Evolutionary conservation across 2,797 vertebrate genomes (phyloP), one percentile per base, ranked within the genome.

Genomic region (Eleutherodactylus coqui): DNA sequence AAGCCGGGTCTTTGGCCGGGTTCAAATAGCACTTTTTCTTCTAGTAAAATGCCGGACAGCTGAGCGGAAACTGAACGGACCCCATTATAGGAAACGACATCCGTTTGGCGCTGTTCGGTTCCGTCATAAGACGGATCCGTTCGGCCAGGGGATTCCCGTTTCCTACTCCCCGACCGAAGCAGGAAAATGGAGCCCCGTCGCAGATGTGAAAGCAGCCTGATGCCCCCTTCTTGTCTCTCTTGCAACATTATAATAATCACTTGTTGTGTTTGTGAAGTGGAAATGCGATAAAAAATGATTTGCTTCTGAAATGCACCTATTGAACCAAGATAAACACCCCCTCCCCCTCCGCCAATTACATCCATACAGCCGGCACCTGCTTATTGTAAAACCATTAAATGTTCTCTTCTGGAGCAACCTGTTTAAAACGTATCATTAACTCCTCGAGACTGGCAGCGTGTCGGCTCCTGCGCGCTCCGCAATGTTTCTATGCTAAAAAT

Each of bases 321-420:
- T 69, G 64, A 69, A 38, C 32, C 64, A 38, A 19, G 32, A 69
- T 17, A n/a, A 17, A 13, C 29, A 2, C 64, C 64, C 24, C 24
- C 27, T 14, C 51, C 5, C 51, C 21, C 5, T 9, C 5, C 32
- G 27, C 34, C 32, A 36, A 69, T 69, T 69, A 69, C 64, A 69
- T 69, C 64, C 34, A 69, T 21, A 21, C 16, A 21, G 64, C 8
- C 17, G 21, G 64, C 64, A 69, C 64, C 64, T 69, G 64, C 64
- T 69, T 69, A 69, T 69, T 69, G 64, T 69, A 69, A 69, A 47
- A 51, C 75, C 75, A 69, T 36, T 69, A 69, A 69, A 69, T 69
- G 64, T 69, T 69, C 64, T 69, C 34, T 69, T 38, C 34, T 38
- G 64, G 34, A 72, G 24, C 36, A 72, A 45, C 21, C 69, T 72